phyloP scores from a whole-genome alignment of 2,113 vertebrate genomes.

The Rattus norvegicus region GRCr8 NC_086030.1:46615001-46615500 shows the following conservation, averaged over 20 bases:
- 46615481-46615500: not conserved
- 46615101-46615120: too few species aligned
- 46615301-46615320: not conserved
- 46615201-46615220: not conserved
- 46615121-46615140: rapidly evolving
- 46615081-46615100: not conserved
- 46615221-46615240: not conserved
- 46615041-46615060: not conserved
- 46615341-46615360: not conserved
- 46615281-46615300: not conserved
- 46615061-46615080: rapidly evolving
- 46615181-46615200: not conserved
- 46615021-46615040: not conserved
- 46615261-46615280: not conserved
- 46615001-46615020: not conserved
- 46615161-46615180: rapidly evolving
- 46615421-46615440: not conserved
- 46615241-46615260: not conserved
- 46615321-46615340: not conserved
- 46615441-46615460: not conserved
- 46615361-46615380: not conserved
- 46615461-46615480: not conserved
- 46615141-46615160: not conserved
- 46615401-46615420: not conserved
- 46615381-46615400: not conserved